phyloP scores from a whole-genome alignment of 2,113 vertebrate species.

The Catharus minimus region DNA sequence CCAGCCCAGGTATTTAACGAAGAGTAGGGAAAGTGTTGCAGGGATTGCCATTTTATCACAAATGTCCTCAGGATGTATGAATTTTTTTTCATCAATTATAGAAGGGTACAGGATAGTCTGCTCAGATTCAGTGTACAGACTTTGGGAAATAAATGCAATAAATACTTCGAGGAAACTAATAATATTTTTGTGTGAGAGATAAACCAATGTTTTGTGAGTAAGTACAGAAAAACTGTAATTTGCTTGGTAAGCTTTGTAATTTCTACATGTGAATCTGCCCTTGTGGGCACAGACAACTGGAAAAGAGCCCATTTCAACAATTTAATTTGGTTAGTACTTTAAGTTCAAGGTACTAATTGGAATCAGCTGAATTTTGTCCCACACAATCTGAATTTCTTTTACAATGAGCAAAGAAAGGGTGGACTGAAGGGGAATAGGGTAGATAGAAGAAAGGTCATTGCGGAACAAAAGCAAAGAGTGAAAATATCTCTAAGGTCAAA shows the following conservation, averaged over 20 bases:
- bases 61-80: background rate
- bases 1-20: background rate
- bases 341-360: background rate
- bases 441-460: background rate
- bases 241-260: background rate
- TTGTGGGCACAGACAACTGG: background rate
- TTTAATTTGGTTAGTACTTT: background rate
- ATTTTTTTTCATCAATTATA: background rate
- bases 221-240: background rate
- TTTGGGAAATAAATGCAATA: background rate
- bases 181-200: background rate
- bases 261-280: background rate
- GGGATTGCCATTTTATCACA: background rate
- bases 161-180: background rate
- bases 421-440: background rate
- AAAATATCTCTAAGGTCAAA: background rate
- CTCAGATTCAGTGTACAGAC: background rate
- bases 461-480: background rate
- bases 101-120: background rate
- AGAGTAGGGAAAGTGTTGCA: background rate
- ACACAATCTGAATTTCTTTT: background rate
- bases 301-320: background rate
- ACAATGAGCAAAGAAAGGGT: background rate
- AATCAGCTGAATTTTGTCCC: background rate
- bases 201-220: background rate